These are phyloP conservation scores for Holothuria glaberrima DNA, from an alignment of 35 echinoderm and acorn worm genomes.

Conservation along the genomic window DNA sequence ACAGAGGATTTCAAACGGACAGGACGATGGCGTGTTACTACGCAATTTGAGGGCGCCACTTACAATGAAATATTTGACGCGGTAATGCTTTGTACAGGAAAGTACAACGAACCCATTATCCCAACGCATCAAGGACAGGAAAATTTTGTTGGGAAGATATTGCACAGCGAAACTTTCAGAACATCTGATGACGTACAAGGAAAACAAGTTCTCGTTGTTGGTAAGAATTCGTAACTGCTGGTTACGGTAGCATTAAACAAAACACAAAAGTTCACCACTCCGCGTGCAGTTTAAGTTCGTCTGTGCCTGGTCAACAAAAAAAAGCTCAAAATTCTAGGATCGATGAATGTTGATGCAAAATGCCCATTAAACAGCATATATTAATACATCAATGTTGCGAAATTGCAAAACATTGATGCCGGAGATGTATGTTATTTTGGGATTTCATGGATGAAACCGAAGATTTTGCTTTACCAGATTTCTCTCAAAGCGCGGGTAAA, in stretches of 20 bases:
- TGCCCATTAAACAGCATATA: background rate
- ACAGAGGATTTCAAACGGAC: background rate
- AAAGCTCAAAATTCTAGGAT: background rate
- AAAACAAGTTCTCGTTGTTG: conserved; percentile 16
- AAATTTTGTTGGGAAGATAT: background rate
- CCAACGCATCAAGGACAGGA: background rate
- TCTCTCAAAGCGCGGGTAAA: too few species aligned
- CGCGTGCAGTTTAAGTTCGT: background rate
- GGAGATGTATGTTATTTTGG: too few species aligned
- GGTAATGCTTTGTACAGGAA: background rate
- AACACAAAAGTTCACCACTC: background rate
- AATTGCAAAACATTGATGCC: too few species aligned
- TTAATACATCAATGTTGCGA: background rate
- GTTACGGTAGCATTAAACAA: background rate
- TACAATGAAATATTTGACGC: background rate
- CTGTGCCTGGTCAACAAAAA: background rate
- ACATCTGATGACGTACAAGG: background rate
- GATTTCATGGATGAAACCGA: too few species aligned
- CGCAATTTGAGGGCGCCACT: background rate
- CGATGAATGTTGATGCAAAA: background rate
- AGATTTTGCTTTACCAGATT: too few species aligned
- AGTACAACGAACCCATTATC: background rate
- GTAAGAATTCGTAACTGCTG: background rate
- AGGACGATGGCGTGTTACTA: background rate
- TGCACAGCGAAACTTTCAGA: background rate